phyloP scores from a whole-genome alignment of 2,113 vertebrate genomes.

The Cromileptes altivelis region DNA sequence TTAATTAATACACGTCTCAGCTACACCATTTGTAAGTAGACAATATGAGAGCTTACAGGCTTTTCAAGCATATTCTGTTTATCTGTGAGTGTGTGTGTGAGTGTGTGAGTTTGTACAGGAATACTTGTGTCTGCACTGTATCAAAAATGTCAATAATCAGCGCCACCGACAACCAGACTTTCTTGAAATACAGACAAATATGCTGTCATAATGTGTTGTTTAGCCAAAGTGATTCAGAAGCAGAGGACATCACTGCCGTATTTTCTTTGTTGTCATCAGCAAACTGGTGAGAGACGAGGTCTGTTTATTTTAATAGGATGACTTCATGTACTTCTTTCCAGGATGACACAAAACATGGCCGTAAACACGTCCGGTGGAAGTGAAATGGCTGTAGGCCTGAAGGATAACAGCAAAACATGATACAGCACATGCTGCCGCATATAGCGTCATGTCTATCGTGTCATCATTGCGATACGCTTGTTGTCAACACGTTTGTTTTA shows the following conservation, averaged over 20 bases:
- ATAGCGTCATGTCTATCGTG: background rate
- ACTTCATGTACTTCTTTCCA: slow-evolving; percentile 23
- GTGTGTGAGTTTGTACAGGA: slow-evolving; percentile 3
- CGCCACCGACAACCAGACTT: slow-evolving; percentile 32
- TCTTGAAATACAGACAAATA: slow-evolving; percentile 29
- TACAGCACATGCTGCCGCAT: background rate
- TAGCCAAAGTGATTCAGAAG: slow-evolving; percentile 25
- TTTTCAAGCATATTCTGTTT: slow-evolving; percentile 49
- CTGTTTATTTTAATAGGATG: slow-evolving; percentile 35
- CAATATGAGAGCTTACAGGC: slow-evolving; percentile 51
- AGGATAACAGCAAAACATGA: slow-evolving; percentile 26
- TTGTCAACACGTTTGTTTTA: slow-evolving; percentile 14
- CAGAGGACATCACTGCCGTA: slow-evolving; percentile 16
- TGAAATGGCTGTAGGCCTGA: slow-evolving; percentile 24
- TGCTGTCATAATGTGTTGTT: slow-evolving; percentile 1
- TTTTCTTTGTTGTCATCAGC: slow-evolving; percentile 22
- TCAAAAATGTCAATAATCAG: slow-evolving; percentile 39
- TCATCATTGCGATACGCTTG: background rate
- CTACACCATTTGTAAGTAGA: slow-evolving; percentile 57
- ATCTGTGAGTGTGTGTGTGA: slow-evolving; percentile 1
- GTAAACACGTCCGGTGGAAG: slow-evolving; percentile 16
- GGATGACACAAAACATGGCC: slow-evolving; percentile 34
- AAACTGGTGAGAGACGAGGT: slow-evolving; percentile 14
- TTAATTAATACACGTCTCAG: slow-evolving; percentile 69
- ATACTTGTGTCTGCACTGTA: slow-evolving; percentile 16